Conservation (phyloP, 2,888 invertebrate genomes). For the Galeopsomyia nigrocyanea region DNA sequence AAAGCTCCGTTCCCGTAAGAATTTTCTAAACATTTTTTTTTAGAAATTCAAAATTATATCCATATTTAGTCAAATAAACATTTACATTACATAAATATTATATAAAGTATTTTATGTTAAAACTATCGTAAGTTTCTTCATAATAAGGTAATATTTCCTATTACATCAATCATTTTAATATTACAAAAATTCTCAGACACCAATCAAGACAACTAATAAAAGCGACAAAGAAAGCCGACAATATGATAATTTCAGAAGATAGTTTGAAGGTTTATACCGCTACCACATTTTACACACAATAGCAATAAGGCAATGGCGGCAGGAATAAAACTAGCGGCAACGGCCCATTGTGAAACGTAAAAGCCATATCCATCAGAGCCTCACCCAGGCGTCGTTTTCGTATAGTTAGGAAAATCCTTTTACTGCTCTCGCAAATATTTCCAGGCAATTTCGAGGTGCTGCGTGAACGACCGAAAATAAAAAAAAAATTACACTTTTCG, state of each 20-base stretch:
- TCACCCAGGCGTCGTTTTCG: background rate
- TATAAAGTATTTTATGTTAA: too few relatives aligned
- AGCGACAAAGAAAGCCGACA: too few relatives aligned
- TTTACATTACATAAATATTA: too few relatives aligned
- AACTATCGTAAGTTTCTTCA: too few relatives aligned
- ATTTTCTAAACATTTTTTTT: too few relatives aligned
- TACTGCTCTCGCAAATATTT: conserved; percentile 12
- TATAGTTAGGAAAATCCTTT: conserved; percentile 23
- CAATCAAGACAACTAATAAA: too few relatives aligned
- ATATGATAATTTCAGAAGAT: conserved; percentile 4
- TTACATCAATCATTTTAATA: too few relatives aligned
- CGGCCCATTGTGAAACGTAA: conserved; percentile 11
- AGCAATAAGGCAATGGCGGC: background rate
- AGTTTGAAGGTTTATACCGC: background rate
- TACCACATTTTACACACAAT: conserved; percentile 33
- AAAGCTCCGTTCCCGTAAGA: too few relatives aligned
- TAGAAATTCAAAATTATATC: too few relatives aligned
- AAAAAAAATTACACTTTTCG: background rate
- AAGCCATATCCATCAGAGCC: conserved; percentile 14
- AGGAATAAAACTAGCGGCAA: conserved; percentile 13
- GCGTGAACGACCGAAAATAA: background rate
- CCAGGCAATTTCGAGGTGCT: conserved; percentile 9
- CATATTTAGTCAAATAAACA: too few relatives aligned
- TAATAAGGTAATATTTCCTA: too few relatives aligned
- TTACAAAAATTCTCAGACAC: too few relatives aligned